A percentile compares a stretch with the other conserved stretches of the same genome.
Evolutionary conservation across 2,888 invertebrate species (phyloP).

Genomic region (Omphaloscelis lunosa): DNA sequence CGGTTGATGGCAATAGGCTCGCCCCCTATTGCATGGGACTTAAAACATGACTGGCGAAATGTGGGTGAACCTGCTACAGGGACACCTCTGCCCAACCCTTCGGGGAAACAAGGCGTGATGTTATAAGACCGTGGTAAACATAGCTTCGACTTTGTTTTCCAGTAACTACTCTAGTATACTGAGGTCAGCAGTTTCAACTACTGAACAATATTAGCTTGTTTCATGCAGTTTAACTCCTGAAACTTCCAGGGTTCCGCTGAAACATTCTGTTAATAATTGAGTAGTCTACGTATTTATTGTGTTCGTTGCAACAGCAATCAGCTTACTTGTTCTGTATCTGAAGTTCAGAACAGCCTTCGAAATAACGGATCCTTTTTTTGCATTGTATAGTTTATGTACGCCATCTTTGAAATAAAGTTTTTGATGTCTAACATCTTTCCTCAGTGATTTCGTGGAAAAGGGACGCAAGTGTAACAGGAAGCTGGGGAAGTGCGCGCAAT

Average conservation of each 20-base stretch:
- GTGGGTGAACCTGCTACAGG: too few species aligned
- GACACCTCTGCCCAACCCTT: too few species aligned
- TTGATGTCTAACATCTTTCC: too few species aligned
- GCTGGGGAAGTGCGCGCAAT: too few species aligned
- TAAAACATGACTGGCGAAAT: too few species aligned
- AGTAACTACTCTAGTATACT: not conserved
- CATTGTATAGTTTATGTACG: not conserved
- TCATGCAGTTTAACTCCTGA: conserved; percentile 11
- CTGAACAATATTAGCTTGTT: conserved; percentile 26
- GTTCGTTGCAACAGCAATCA: not conserved
- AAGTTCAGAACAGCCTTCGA: not conserved
- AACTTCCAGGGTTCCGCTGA: not conserved
- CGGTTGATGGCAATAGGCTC: too few species aligned
- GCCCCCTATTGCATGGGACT: too few species aligned
- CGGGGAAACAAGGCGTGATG: too few species aligned
- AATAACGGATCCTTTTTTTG: not conserved
- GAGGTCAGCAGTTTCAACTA: not conserved
- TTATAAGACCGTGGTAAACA: not conserved
- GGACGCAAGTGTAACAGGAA: too few species aligned
- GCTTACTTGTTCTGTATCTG: not conserved
- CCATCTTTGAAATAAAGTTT: too few species aligned
- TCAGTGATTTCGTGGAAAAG: too few species aligned
- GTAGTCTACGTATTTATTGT: too few species aligned
- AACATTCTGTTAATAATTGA: not conserved
- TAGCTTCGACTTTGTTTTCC: not conserved